Base-by-base conservation (phyloP, 2,888 invertebrate species). In the Stenichneumon culpator region DNA sequence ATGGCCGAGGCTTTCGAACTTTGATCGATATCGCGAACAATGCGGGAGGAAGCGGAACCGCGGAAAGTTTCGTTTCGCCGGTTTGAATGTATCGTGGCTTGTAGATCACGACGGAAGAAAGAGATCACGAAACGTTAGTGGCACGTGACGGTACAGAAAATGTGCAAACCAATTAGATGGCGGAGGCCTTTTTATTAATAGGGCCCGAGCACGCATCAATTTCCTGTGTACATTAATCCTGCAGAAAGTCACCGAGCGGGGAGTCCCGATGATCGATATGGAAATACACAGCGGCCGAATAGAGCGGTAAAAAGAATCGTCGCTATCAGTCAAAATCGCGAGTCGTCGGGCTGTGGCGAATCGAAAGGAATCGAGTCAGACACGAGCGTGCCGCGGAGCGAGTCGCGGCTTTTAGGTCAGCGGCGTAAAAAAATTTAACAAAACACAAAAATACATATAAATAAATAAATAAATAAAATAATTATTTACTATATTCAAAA, bases 141-240 rank as follows among this genome's bases (percentile, higher is more conserved):
- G 65, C 79, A 72, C 72, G 72, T 72, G 52, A 65, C 65, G 79
- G 65, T 54, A 72, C 63, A 44, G 67, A 57, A 67, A 54, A 67
- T 52, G 72, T 54, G 50, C 19, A 19, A 22, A 80, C 52, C 44
- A 80, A 80, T 80, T 73, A 79, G 69, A 19, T 54, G 67, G 44
- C 47, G 22, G 5, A 36, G 14, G 50, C 50, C 14, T 32, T 67
- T 54, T 73, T 73, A 68, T 67, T 73, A 54, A 80, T 68, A 57
- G 73, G 54, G 57, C 19, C 32, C 54, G 57, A 80, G 44, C 73
- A 80, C 73, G 73, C 73, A 57, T 80, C 39, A 67, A 57, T 67
- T 57, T 68, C 11, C 54, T 47, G 36, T 22, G 6, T 50, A 63
- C 79, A 25, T 79, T 79, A 80, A 67, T 67, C 73, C 54, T 60